A percentile compares a stretch with the other conserved stretches of the same genome.
These are phyloP conservation scores for Drosophila sturtevanti DNA, from an alignment of 1,140 invertebrate species.

Conservation along the genomic window DNA sequence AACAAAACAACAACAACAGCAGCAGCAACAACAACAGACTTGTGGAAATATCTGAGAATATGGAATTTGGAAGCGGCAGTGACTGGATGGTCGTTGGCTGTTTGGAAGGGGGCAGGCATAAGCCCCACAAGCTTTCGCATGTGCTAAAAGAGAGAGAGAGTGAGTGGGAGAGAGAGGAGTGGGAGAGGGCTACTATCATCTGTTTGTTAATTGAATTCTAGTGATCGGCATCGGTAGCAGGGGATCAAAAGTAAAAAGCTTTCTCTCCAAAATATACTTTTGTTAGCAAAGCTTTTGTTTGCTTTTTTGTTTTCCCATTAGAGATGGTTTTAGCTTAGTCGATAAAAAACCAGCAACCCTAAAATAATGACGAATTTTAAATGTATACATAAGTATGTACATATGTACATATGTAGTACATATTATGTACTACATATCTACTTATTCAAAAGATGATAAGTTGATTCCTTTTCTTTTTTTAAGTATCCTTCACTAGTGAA, in stretches of 20 bases:
- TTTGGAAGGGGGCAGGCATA: constrained; percentile 2
- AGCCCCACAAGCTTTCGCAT: neutral
- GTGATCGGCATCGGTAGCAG: neutral
- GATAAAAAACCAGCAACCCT: too few species aligned
- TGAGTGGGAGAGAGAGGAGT: neutral
- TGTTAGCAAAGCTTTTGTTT: neutral
- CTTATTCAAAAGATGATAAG: too few species aligned
- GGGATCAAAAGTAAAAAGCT: neutral
- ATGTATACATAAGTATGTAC: too few species aligned
- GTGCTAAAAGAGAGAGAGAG: neutral
- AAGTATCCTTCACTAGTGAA: too few species aligned
- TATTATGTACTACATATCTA: too few species aligned
- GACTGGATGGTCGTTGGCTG: constrained; percentile 37
- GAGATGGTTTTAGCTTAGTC: neutral
- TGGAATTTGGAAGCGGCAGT: constrained; percentile 12
- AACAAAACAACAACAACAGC: neutral
- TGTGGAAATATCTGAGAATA: neutral
- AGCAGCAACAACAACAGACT: neutral
- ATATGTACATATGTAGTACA: too few species aligned
- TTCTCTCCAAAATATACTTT: neutral
- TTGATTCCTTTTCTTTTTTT: too few species aligned
- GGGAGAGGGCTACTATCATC: neutral
- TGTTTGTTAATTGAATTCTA: neutral
- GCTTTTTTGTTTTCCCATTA: too few species aligned
- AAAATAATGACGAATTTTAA: too few species aligned